Evolutionary conservation across 2,888 invertebrate species (phyloP), one percentile per base, ranked within the genome.

Genomic region (Scelioninae gen. 1): DNA sequence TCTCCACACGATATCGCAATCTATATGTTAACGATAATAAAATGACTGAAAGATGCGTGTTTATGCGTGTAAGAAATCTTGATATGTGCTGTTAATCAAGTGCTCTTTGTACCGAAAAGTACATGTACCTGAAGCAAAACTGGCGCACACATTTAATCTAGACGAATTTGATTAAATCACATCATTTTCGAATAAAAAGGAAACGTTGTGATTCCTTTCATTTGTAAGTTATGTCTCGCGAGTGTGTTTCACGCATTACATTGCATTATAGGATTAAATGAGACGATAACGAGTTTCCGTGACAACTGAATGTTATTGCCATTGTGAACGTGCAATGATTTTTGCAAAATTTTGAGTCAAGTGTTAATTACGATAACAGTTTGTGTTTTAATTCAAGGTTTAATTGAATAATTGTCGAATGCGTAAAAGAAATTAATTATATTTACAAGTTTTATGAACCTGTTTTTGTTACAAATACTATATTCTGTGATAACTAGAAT

Each of bases 21-120:
- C 60, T 62, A 56, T 53, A 51, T 68, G 15, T 60, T 60, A 34
- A 63, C 49, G 68, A 74, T 75, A 74, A 80, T 56, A 11, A 62
- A 38, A 62, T n/a, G 29, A 16, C 43, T 76, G 15, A 29, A 62
- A 62, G 51, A 60, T 13, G 53, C 13, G 31, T 23, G 49, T 66
- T 58, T 69, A 15, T 34, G 29, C 15, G 32, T 53, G n/a, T 16
- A 31, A 68, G 40, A 55, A 47, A 81, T 81, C 75, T 74, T 81
- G 74, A 81, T 80, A 78, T 47, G 31, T 23, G 11, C 11, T 51
- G 45, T 63, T 69, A 75, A 81, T 81, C 75, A 43, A 31, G 49
- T 53, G 75, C 56, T 69, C 81, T 76, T 81, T 81, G 81, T 75
- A 81, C 81, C 38, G 38, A 38, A 38, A 38, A 38, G 15, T 16